Evolutionary conservation across 2,113 vertebrate species (phyloP).

Genomic region (Chloropsis cyanopogon): DNA sequence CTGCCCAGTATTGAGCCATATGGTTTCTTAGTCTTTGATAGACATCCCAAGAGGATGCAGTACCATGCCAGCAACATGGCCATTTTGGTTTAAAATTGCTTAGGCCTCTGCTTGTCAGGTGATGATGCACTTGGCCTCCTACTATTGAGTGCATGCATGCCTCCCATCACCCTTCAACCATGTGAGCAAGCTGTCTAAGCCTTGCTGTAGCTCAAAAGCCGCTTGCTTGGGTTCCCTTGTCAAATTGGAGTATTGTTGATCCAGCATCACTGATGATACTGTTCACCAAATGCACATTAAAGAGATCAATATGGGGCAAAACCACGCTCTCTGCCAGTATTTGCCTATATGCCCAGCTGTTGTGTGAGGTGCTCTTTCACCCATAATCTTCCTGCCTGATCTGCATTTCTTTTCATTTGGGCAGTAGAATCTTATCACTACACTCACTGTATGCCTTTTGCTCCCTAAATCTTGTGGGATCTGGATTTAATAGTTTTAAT

Average conservation of each 20-base stretch:
- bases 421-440: background rate
- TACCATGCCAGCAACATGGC: background rate
- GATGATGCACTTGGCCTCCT: background rate
- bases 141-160: background rate
- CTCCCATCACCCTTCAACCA: background rate
- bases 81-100: background rate
- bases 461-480: background rate
- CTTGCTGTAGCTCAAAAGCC: background rate
- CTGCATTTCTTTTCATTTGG: background rate
- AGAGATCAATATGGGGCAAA: background rate
- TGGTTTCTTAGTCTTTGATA: background rate
- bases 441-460: background rate
- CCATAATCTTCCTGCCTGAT: background rate
- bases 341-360: background rate
- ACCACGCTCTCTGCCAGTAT: background rate
- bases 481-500: background rate
- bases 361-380: background rate
- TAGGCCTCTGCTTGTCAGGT: background rate
- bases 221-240: background rate
- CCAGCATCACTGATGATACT: background rate
- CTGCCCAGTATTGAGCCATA: background rate
- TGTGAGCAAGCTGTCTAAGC: accelerated
- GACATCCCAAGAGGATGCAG: background rate
- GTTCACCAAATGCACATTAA: background rate
- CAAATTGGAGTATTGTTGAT: background rate